These are phyloP conservation scores for Caenorhabditis remanei DNA, from an alignment of 1,140 invertebrate genomes.

Conservation along the genomic window DNA sequence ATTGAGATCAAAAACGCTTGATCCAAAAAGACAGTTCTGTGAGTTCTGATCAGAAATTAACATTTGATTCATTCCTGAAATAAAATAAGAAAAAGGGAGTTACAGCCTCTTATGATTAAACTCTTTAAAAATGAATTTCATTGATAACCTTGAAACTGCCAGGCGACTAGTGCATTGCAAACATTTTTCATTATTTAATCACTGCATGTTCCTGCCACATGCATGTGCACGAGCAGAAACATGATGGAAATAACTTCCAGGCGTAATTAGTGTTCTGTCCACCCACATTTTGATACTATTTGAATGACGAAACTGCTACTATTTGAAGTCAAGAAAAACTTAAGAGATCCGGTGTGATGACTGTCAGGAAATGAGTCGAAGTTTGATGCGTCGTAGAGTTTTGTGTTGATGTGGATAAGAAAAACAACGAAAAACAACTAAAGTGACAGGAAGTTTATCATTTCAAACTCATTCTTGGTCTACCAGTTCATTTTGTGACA, in stretches of 20 bases:
- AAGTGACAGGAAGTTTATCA: constrained; percentile 18
- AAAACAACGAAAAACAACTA: neutral
- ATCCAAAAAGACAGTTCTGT: neutral
- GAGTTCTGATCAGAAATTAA: neutral
- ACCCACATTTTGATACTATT: neutral
- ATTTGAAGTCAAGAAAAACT: neutral
- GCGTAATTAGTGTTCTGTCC: neutral
- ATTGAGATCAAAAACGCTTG: neutral
- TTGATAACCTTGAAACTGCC: neutral
- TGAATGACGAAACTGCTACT: neutral
- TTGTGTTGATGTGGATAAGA: neutral
- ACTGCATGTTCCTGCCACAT: constrained; percentile 17
- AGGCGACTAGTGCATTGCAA: neutral
- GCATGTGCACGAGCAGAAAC: neutral
- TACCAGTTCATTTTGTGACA: neutral
- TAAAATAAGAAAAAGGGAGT: too few relatives aligned
- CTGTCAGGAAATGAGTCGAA: constrained; percentile 48
- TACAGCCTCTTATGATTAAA: too few relatives aligned
- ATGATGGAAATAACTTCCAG: neutral
- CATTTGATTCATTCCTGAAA: neutral
- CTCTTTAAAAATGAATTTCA: neutral
- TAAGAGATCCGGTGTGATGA: constrained; percentile 20
- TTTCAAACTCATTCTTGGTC: neutral
- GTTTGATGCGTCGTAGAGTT: constrained; percentile 4
- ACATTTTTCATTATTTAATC: neutral